Percentiles rank a stretch among this genome's conserved stretches.
phyloP scores from a whole-genome alignment of 2,797 vertebrate species.

The Jordanella pulchra region DNA sequence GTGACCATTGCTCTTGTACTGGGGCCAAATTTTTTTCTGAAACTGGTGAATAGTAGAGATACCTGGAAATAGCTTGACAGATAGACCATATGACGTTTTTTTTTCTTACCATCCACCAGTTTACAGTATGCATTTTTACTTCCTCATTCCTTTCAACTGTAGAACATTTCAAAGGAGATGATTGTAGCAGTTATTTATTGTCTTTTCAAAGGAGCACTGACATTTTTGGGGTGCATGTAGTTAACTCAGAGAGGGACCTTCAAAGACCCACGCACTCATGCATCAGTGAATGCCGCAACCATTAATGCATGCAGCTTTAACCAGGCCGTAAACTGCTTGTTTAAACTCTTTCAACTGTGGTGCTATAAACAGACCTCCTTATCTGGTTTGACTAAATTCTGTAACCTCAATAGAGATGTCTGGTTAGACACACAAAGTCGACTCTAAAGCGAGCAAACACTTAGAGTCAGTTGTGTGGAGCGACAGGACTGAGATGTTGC shows the following conservation, averaged over 20 bases:
- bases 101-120: background rate
- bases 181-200: background rate
- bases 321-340: background rate
- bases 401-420: conserved; percentile 18
- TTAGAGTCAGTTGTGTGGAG: conserved; percentile 39
- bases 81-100: no score
- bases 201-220: background rate
- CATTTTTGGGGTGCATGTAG: background rate
- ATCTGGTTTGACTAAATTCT: background rate
- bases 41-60: conserved; percentile 1
- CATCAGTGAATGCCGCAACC: background rate
- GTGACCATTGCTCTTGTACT: background rate
- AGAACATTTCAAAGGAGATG: no score
- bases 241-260: background rate
- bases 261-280: background rate
- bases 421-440: conserved; percentile 28
- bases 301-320: background rate
- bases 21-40: background rate
- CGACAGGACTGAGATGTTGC: conserved; percentile 48
- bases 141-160: background rate
- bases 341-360: conserved; percentile 1
- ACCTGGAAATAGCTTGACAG: background rate
- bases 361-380: conserved; percentile 3
- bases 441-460: conserved; percentile 41
- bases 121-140: background rate